Base-by-base conservation (phyloP, 64 coral and sea anemone species). In the Exaiptasia diaphana region DNA sequence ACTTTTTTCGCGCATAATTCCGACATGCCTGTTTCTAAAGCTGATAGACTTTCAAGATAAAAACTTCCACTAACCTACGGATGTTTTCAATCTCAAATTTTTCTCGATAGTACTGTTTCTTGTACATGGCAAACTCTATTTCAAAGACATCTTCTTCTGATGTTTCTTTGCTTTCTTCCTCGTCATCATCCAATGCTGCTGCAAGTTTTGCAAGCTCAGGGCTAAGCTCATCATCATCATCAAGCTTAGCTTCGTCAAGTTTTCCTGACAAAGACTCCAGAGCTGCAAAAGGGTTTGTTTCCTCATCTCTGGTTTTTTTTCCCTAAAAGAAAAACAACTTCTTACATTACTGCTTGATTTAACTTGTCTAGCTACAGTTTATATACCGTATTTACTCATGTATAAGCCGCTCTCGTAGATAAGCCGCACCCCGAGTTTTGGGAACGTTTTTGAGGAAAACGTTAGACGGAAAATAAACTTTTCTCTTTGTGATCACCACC, bases 81-180 rank as follows among this genome's bases (percentile, higher is more conserved):
- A 92, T 64, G 24, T 74, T 63, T 73, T 99, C 79, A 40, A 85
- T 83, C 50, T 73, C 85, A 77, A 99, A 85, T 74, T 99, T 99
- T 18, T 99, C 85, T 63, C 71, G 81, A 63, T 99, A 99, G 50
- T 99, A 99, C 14, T 71, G 36, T 46, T 88, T 92, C 68, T 99
- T 99, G 58, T 89, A 70, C 57, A 89, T 91, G 24, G 90, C 90
- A 75, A 93, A 92, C 59, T 99, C 95, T n/a, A 83, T 85, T 5
- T 82, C 90, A 88, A 99, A 99, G 12, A 60, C 65, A 70, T 83
- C 88, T 23, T 80, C 86, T 38, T 88, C 86, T 22, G 73, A 8
- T 11, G 14, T 29, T 20, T 82, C 76, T 28, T 77, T 71, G 29
- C 64, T 88, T 23, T 70, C 74, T 4, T 75, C 82, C 29, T 80